Percentiles rank a stretch among this genome's conserved stretches.
Evolutionary conservation across 2,888 invertebrate genomes (phyloP).

Genomic region (Lepeophtheirus nordmannii): DNA sequence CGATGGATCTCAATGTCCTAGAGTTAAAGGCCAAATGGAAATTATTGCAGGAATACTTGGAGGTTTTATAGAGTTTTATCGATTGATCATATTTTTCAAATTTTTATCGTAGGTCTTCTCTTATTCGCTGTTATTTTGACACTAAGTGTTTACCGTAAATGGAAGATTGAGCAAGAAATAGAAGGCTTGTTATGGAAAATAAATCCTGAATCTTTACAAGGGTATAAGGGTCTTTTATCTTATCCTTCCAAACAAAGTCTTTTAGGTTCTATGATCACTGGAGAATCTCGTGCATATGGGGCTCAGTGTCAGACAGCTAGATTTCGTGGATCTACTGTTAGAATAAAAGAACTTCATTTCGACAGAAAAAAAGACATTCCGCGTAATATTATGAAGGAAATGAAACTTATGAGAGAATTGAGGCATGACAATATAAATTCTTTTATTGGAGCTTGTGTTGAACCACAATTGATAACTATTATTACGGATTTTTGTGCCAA

Average conservation of each 20-base stretch:
- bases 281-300: not conserved
- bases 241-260: constrained; percentile 16
- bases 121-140: constrained; percentile 72
- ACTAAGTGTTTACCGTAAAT: constrained; percentile 78
- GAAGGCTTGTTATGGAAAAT: constrained; percentile 95
- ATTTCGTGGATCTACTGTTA: constrained; percentile 66
- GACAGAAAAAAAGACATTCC: constrained; percentile 19
- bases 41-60: constrained; percentile 67
- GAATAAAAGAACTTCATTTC: constrained; percentile 58
- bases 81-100: not conserved
- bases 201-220: constrained; percentile 40
- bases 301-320: constrained; percentile 45
- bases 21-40: constrained; percentile 28
- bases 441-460: constrained; percentile 67
- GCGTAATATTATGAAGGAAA: constrained; percentile 78
- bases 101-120: constrained; percentile 42
- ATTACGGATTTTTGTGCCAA: constrained; percentile 64
- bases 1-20: constrained; percentile 32
- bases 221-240: constrained; percentile 9
- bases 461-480: constrained; percentile 55
- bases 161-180: constrained; percentile 97
- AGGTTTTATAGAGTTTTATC: not conserved
- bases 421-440: constrained; percentile 68
- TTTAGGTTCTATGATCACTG: constrained; percentile 2
- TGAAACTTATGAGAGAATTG: constrained; percentile 71